A percentile compares a stretch with the other conserved stretches of the same genome.
Conservation (phyloP, 2,113 vertebrate genomes). For the Empidonax traillii region DNA sequence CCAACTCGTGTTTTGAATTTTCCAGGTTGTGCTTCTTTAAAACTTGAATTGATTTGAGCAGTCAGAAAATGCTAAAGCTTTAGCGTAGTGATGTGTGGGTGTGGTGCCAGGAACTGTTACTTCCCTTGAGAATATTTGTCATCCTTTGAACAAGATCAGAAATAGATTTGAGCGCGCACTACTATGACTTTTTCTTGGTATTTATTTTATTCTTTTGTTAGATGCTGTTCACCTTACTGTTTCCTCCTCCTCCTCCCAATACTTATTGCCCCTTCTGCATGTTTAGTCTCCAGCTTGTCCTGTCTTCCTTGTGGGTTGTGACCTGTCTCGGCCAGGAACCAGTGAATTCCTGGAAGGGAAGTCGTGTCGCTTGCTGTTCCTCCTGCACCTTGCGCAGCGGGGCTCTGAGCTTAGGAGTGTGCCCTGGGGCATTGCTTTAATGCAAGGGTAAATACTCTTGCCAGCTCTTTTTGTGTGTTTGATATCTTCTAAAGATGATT, state of each 20-base stretch:
- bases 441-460: neutral
- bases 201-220: constrained; percentile 30
- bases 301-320: neutral
- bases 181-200: neutral
- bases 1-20: neutral
- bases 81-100: constrained; percentile 55
- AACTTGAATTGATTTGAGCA: constrained; percentile 7
- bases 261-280: neutral
- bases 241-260: constrained; percentile 24
- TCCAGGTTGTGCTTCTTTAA: constrained; percentile 28
- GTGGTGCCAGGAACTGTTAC: constrained; percentile 63
- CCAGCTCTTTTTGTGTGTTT: neutral
- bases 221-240: neutral
- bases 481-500: neutral
- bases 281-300: constrained; percentile 53
- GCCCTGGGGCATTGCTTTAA: neutral
- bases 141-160: constrained; percentile 55
- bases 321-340: neutral
- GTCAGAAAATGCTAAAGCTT: constrained; percentile 35
- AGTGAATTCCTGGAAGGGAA: constrained; percentile 4
- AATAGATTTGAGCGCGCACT: constrained; percentile 19
- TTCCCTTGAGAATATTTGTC: constrained; percentile 66
- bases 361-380: neutral
- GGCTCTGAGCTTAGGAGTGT: neutral
- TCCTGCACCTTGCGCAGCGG: neutral